Evolutionary conservation across 2,888 invertebrate genomes (phyloP).

Genomic region (Apomyelois bistriatella): DNA sequence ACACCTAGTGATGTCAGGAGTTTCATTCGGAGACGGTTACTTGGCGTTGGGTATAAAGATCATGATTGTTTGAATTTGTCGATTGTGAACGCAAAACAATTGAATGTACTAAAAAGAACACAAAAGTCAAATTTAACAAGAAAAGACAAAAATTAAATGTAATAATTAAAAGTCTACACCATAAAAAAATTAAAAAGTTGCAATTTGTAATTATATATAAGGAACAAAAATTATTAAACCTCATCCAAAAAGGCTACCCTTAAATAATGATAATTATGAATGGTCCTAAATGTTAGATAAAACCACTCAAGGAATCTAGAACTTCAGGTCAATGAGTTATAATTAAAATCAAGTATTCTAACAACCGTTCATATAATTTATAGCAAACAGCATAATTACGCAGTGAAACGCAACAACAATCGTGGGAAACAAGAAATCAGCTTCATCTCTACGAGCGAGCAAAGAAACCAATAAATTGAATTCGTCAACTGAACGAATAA

Average conservation of each 20-base stretch:
- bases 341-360: background rate
- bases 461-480: conserved; percentile 58
- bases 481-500: conserved; percentile 64
- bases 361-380: conserved; percentile 23
- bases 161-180: too few relatives aligned
- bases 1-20: conserved; percentile 1
- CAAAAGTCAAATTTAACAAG: too few relatives aligned
- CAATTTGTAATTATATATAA: too few relatives aligned
- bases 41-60: too few relatives aligned
- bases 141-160: too few relatives aligned
- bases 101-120: too few relatives aligned
- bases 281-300: background rate
- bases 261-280: too few relatives aligned
- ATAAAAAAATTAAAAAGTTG: too few relatives aligned
- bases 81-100: too few relatives aligned
- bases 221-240: too few relatives aligned
- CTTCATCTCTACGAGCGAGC: conserved; percentile 32
- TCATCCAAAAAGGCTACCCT: too few relatives aligned
- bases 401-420: conserved; percentile 28
- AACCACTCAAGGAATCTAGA: background rate
- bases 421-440: conserved; percentile 50
- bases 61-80: too few relatives aligned
- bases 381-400: conserved; percentile 31
- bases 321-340: background rate
- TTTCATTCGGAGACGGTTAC: background rate